Conservation (phyloP, 2,797 vertebrate genomes). For the Eidolon dupreanum region DNA sequence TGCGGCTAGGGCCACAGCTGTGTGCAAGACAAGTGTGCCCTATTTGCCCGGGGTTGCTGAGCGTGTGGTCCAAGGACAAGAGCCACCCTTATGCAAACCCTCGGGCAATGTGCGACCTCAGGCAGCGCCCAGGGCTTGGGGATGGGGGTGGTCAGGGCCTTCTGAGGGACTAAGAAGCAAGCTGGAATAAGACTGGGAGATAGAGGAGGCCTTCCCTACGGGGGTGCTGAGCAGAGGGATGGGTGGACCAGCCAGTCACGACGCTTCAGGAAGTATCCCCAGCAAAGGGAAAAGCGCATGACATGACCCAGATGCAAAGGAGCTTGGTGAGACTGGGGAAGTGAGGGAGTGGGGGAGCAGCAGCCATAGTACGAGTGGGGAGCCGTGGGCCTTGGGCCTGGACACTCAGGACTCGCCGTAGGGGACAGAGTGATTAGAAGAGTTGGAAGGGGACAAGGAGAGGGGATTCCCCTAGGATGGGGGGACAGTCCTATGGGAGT, state of each 20-base stretch:
- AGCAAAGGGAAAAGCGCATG: background rate
- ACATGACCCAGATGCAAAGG: background rate
- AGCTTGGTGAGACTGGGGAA: background rate
- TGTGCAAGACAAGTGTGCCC: rapidly evolving
- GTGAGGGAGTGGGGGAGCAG: too few species aligned
- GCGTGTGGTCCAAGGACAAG: background rate
- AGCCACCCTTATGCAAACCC: background rate
- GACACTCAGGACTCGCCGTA: too few species aligned
- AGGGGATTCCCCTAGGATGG: background rate
- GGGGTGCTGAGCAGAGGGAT: background rate
- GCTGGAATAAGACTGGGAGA: background rate
- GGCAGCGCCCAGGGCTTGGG: background rate
- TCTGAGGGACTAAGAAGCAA: background rate
- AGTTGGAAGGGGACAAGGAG: background rate
- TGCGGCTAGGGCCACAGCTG: background rate
- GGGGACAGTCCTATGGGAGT: background rate
- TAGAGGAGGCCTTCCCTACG: background rate
- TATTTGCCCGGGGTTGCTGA: background rate
- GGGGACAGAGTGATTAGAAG: background rate
- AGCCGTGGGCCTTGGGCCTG: background rate
- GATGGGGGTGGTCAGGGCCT: background rate
- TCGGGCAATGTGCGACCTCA: rapidly evolving
- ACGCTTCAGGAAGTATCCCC: background rate
- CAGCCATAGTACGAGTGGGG: background rate
- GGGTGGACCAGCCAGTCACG: background rate